These are phyloP conservation scores for Cancer borealis DNA, from an alignment of 2,888 invertebrate genomes.

Conservation along the genomic window DNA sequence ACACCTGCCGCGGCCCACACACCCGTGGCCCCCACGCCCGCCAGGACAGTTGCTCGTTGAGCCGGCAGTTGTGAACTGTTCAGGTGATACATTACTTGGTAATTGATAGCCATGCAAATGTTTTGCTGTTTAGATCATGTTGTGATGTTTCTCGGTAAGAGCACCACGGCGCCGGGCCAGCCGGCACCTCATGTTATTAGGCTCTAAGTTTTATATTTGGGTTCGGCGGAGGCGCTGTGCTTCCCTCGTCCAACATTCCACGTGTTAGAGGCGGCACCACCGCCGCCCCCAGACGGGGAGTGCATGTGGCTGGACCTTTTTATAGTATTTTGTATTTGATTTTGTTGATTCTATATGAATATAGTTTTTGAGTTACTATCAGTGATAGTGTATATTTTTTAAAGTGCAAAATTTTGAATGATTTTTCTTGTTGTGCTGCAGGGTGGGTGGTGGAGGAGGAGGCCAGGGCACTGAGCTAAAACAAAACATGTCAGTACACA, in stretches of 20 bases:
- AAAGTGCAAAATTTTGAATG: conserved; percentile 72
- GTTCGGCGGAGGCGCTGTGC: conserved; percentile 41
- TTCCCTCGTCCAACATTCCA: conserved; percentile 41
- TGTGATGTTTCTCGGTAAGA: conserved; percentile 74
- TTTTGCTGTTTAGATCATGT: conserved; percentile 74
- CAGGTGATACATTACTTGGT: conserved; percentile 70
- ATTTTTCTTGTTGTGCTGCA: conserved; percentile 64
- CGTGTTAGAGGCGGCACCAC: not conserved
- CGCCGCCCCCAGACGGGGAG: conserved; percentile 12
- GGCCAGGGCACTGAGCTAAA: conserved; percentile 40
- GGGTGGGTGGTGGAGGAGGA: conserved; percentile 69
- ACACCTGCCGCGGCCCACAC: conserved; percentile 8
- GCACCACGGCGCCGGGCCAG: conserved; percentile 45
- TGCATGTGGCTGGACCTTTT: conserved; percentile 46
- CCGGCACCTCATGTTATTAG: conserved; percentile 53
- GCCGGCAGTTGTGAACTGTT: conserved; percentile 68
- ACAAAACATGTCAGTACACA: not conserved
- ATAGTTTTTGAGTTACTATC: conserved; percentile 71
- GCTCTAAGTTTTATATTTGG: conserved; percentile 62
- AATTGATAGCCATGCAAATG: conserved; percentile 75
- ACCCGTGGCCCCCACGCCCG: conserved; percentile 38
- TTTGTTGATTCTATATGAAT: conserved; percentile 69
- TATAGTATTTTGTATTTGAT: conserved; percentile 64
- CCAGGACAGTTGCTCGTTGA: conserved; percentile 60
- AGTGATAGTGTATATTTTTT: conserved; percentile 73